A percentile compares a stretch with the other conserved stretches of the same genome.
phyloP scores from a whole-genome alignment of 2,888 invertebrate species.

The Lydus trimaculatus region DNA sequence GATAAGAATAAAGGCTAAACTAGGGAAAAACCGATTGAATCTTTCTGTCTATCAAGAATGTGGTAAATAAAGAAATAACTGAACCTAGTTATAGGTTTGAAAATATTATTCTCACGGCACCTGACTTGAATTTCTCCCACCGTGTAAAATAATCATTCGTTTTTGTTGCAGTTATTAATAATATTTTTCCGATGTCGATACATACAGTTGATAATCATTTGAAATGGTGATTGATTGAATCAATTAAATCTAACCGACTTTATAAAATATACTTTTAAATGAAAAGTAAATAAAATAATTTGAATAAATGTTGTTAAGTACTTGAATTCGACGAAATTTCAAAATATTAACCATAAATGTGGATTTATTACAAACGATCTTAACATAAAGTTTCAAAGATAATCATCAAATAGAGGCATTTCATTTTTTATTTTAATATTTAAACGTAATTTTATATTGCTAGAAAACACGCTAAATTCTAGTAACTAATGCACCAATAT shows the following conservation, averaged over 20 bases:
- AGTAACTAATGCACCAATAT: too few relatives aligned
- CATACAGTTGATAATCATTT: slow-evolving; percentile 16
- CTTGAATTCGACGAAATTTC: neutral
- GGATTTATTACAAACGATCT: too few relatives aligned
- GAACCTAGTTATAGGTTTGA: slow-evolving; percentile 18
- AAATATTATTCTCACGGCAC: slow-evolving; percentile 32
- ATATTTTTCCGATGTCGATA: slow-evolving; percentile 24
- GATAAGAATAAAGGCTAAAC: too few relatives aligned
- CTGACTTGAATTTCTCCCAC: slow-evolving; percentile 28
- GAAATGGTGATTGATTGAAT: slow-evolving; percentile 31
- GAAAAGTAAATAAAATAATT: neutral
- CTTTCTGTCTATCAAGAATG: too few relatives aligned
- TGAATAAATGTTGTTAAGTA: neutral
- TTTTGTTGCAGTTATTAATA: slow-evolving; percentile 14
- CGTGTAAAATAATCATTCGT: neutral
- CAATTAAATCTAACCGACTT: neutral
- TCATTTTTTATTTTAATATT: too few relatives aligned
- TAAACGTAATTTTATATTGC: too few relatives aligned
- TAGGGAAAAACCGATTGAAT: too few relatives aligned
- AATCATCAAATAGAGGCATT: neutral
- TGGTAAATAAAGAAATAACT: neutral
- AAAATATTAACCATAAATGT: neutral
- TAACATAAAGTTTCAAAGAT: neutral
- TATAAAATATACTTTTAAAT: neutral
- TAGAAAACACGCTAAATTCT: too few relatives aligned